Base-by-base conservation (phyloP, 2,797 vertebrate genomes). In the Lateolabrax maculatus region DNA sequence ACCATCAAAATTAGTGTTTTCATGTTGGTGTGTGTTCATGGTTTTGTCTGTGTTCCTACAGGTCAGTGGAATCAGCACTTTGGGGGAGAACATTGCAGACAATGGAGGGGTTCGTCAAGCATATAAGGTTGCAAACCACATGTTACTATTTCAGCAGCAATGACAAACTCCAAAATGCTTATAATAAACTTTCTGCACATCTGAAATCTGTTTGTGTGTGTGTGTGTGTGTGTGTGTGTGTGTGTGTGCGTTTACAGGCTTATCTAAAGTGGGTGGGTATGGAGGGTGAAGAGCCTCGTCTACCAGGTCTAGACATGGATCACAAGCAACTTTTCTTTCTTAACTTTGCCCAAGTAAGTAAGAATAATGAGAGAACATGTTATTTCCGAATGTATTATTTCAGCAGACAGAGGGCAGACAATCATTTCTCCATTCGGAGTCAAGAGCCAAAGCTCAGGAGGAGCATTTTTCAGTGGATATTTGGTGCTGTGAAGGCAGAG, bases 41-140 rank as follows among this genome's bases (percentile, higher is more conserved):
- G 64, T 29, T 81, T 55, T 75, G 15, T 78, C 39, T 39, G 15
- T 70, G 53, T 85, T 76, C 49, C 77, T 86, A 18, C 91, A 99
- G 98, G 95, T 99, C 83, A 99, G 97, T 70, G 98, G 98, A 77
- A 96, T 98, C 93, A 98, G 96, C 94, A 99, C 98, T 0, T 90
- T 99, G 16, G 98, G 98, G 88, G 98, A 99, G 90, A 99, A 99
- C 77, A 99, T 99, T 15, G 98, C 98, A 0, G 98, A 99, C 92
- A 99, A 99, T 0, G 98, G 98, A 84, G 98, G 98, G 12, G 96
- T 99, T 75, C 96, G 97, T 57, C 98, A 99, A 92, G 98, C 98
- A 0, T 98, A 97, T 43, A 98, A 99, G 97, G 98, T 98, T 87
- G 9, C 73, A 71, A 69, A 76, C 15, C 31, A 39, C 43, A 62